phyloP scores from a whole-genome alignment of 2,888 invertebrate genomes.

The Glaucopsyche alexis region DNA sequence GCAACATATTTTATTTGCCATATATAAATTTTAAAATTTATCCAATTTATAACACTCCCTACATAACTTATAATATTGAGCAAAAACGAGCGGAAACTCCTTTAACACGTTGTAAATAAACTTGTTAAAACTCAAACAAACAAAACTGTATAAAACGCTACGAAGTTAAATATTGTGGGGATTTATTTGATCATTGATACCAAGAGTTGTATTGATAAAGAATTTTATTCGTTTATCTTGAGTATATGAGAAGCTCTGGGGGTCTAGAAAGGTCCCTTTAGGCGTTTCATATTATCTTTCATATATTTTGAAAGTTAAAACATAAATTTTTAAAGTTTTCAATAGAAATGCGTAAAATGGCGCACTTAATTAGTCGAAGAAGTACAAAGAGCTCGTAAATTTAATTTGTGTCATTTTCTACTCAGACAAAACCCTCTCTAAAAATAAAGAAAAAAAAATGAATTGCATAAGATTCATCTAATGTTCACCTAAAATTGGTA shows the following conservation, averaged over 20 bases:
- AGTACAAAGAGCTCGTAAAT: too few relatives aligned
- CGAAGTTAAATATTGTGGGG: not conserved
- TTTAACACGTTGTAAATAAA: not conserved
- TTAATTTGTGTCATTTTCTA: too few relatives aligned
- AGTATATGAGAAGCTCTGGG: not conserved
- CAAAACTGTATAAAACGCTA: not conserved
- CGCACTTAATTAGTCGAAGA: too few relatives aligned
- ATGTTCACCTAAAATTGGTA: too few relatives aligned
- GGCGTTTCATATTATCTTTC: too few relatives aligned
- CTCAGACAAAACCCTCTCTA: too few relatives aligned
- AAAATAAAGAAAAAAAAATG: too few relatives aligned
- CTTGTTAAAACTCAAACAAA: not conserved
- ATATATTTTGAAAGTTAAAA: too few relatives aligned
- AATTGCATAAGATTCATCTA: too few relatives aligned
- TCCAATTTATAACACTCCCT: slow-evolving; percentile 1
- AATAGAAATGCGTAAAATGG: too few relatives aligned
- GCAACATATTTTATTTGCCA: not conserved
- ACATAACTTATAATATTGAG: not conserved
- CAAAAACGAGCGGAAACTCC: slow-evolving; percentile 9
- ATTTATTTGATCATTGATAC: not conserved
- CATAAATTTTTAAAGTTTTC: too few relatives aligned
- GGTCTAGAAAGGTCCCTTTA: too few relatives aligned
- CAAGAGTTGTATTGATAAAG: not conserved
- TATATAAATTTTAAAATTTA: not conserved
- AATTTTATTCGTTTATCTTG: not conserved